Base-by-base conservation (phyloP, 2,797 vertebrate species). In the Trematomus bernacchii region DNA sequence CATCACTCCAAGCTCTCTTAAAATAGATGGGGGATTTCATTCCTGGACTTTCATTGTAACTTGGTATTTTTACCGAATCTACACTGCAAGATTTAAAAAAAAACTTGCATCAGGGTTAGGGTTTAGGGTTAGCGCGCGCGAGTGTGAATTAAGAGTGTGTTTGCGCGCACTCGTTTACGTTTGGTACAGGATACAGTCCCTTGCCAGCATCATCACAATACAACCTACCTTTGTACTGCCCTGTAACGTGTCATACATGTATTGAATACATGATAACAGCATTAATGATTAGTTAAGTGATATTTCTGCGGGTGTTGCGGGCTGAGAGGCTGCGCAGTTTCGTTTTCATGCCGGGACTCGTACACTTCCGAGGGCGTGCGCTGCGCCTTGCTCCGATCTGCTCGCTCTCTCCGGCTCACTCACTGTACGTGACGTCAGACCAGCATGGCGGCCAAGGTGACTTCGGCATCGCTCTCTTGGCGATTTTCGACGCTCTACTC, bases 381-480 rank as follows among this genome's bases (percentile, higher is more conserved):
- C 75, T 59, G 71, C 61, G 71, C 66, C 42, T 13, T 9, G 19
- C 75, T 52, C 33, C 48, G 33, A n/a, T 48, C 37, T 43, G 11
- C 55, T 80, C 77, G 46, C 77, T 73, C 30, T 33, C 30, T 33
- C 30, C 4, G 3, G 30, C 55, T 80, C 77, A 47, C 77, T 73
- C 84, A 85, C 83, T 89, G 69, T 87, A 66, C 83, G 93, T 95
- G 94, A 96, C 95, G 94, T 95, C 94, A 94, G 89, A 90, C 89
- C 96, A 99, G 96, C 96, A 99, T 99, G 98, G 97, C 98, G 97
- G 96, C 96, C 98, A 98, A 99, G 98, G 98, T 99, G 98, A 99
- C 97, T 98, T 96, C 94, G 90, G 94, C 90, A 90, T 92, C 85
- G 85, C 88, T 81, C 67, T 84, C 71, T 66, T 77, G 60, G 69